Percentiles rank a stretch among this genome's conserved stretches.
phyloP scores from a whole-genome alignment of 1,140 invertebrate genomes.

The Aphelenchoides fujianensis region DNA sequence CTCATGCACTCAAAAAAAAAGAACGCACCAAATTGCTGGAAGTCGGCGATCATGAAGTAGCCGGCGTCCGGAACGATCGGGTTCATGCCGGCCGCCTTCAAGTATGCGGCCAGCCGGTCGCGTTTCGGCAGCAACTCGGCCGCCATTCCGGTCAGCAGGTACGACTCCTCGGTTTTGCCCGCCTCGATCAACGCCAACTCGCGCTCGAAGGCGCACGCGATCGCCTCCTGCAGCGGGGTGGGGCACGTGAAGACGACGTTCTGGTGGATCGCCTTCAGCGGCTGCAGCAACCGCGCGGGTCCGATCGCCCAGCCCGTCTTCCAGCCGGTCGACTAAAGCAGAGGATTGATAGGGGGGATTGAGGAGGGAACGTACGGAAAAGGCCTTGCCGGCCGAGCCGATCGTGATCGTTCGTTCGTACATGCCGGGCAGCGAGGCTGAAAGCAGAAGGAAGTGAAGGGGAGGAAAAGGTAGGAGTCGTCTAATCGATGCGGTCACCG shows the following conservation, averaged over 20 bases:
- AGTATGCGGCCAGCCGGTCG: constrained; percentile 76
- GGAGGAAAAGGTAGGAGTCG: not conserved
- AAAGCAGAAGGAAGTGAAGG: constrained; percentile 25
- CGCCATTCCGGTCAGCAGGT: constrained; percentile 74
- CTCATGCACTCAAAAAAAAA: not conserved
- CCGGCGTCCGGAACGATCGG: constrained; percentile 91
- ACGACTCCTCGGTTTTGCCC: constrained; percentile 72
- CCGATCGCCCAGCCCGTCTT: constrained; percentile 84
- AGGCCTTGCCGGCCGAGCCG: constrained; percentile 90
- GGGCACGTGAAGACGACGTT: constrained; percentile 18
- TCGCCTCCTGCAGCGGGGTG: constrained; percentile 82
- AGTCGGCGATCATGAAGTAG: constrained; percentile 93
- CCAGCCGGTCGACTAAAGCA: constrained; percentile 94
- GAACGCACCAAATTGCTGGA: constrained; percentile 70
- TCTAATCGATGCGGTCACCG: too few species aligned
- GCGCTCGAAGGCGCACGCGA: constrained; percentile 81
- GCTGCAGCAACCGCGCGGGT: constrained; percentile 74
- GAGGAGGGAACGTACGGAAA: not conserved
- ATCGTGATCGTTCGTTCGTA: constrained; percentile 95
- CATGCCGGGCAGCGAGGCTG: constrained; percentile 89
- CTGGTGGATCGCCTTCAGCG: constrained; percentile 61
- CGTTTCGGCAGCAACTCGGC: constrained; percentile 78
- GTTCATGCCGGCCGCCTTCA: constrained; percentile 78
- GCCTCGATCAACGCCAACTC: constrained; percentile 73
- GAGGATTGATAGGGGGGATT: not conserved